Base-by-base conservation (phyloP, 2,113 vertebrate genomes). In the Promerops cafer region DNA sequence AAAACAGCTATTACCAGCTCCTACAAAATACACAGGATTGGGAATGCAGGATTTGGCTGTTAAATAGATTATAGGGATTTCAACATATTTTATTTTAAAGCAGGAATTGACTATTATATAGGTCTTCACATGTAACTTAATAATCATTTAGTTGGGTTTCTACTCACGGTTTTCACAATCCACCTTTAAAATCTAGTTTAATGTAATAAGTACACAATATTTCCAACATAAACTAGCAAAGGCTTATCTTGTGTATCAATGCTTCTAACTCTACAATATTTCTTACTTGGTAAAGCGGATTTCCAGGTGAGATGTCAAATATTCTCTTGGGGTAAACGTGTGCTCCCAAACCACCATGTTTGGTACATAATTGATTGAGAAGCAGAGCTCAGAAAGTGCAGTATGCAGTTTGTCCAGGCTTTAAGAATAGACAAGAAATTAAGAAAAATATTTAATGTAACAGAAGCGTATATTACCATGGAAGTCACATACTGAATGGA, bases 391-490 rank as follows among this genome's bases (percentile, higher is more conserved):
- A 52, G 99, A 99, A 97, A 99, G 98, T 53, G 99, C 99, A 50
- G 99, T 99, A 98, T 99, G 99, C 96, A 99, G 98, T 98, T 99
- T 99, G 97, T 99, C 99, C 98, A 99, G 98, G 97, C 99, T 99
- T 97, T 74, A 84, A 93, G 60, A 97, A 97, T 2, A 87, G 60
- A 11, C 44, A 90, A 83, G 45, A 83, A 90, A 93, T 60, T 2
- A 56, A 40, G 6, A 70, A 45, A 83, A 82, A 37, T 18, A 57
- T 57, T 89, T 45, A 42, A 65, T 16, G 14, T 11, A n/a, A 81
- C 2, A 0, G 17, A 61, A 79, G 15, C 4, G 40, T 1, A 20
- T 20, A 49, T 44, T 50, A 23, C 22, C 40, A 49, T 2, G 19
- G 47, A 79, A 81, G 50, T 56, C 17, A 79, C 57, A 37, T 0